Evolutionary conservation across 2,888 invertebrate genomes (phyloP), one percentile per base, ranked within the genome.

Genomic region (Timema podura): DNA sequence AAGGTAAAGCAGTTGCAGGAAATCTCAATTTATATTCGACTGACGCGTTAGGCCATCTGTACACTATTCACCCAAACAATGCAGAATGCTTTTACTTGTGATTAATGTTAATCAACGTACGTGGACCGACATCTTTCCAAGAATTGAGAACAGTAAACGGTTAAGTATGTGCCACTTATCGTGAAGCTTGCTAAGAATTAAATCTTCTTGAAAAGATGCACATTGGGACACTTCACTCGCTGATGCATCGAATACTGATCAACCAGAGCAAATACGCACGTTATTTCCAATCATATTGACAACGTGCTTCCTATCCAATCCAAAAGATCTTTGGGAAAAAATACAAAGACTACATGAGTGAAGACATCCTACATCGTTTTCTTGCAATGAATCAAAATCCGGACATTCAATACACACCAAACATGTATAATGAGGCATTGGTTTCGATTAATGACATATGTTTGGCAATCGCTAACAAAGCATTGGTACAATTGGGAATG

Each of bases 131-230:
- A n/a, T n/a, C n/a, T n/a, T n/a, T n/a, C n/a, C n/a, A n/a, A n/a
- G n/a, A n/a, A n/a, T n/a, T n/a, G n/a, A n/a, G n/a, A n/a, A n/a
- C n/a, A n/a, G n/a, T n/a, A n/a, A 74, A 81, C 77, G 79, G 78
- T 74, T 49, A 65, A 74, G 15, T 78, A 66, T 79, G 74, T 72
- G 74, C 57, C 47, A 78, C 80, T 70, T 81, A 77, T 76, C 73
- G 78, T 67, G 82, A 82, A 80, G 82, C 80, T 44, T 80, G 79
- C 75, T 74, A 77, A 74, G 71, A 69, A 47, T 75, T 78, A 48
- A 66, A 75, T 68, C 76, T 81, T 67, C 75, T 79, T 30, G 77
- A 79, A 74, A 75, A 77, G 78, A 77, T 72, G 68, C 65, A 59
- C 75, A 76, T 76, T 76, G 76, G 75, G 74, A 76, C 49, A 45